These are phyloP conservation scores for Sesamia inferens DNA, from an alignment of 2,888 invertebrate genomes.

Conservation along the genomic window DNA sequence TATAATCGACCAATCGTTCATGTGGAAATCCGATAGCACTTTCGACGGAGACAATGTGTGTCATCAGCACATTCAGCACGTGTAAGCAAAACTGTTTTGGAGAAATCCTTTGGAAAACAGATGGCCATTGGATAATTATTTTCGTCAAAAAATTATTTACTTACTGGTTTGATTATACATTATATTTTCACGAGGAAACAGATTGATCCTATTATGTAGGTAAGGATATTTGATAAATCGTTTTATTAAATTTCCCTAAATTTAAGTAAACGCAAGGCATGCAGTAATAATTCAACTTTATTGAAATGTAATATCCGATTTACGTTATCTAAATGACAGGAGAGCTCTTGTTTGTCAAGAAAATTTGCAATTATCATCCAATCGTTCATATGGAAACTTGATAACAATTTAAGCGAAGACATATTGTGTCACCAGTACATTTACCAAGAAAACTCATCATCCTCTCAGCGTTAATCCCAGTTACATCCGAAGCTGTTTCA, in stretches of 20 bases:
- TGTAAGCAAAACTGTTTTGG: constrained; percentile 39
- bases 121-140: constrained; percentile 24
- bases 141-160: constrained; percentile 2
- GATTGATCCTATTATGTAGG: constrained; percentile 1
- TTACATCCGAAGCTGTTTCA: too few species aligned
- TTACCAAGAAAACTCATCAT: constrained; percentile 32
- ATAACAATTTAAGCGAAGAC: constrained; percentile 48
- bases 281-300: constrained; percentile 47
- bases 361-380: constrained; percentile 54
- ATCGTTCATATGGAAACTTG: constrained; percentile 52
- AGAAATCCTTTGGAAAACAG: constrained; percentile 17
- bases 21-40: constrained; percentile 54
- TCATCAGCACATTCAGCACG: constrained; percentile 24
- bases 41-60: constrained; percentile 32
- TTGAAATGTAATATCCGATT: constrained; percentile 47
- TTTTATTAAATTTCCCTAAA: constrained; percentile 42
- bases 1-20: constrained; percentile 56
- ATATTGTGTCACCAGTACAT: constrained; percentile 20
- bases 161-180: background rate
- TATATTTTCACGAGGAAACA: background rate
- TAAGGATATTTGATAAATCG: constrained; percentile 21
- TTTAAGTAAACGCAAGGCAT: constrained; percentile 38
- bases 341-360: constrained; percentile 44
- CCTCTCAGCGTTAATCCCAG: too few species aligned
- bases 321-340: constrained; percentile 15